phyloP scores from a whole-genome alignment of 2,113 vertebrate species.

The Gracilinanus agilis region DNA sequence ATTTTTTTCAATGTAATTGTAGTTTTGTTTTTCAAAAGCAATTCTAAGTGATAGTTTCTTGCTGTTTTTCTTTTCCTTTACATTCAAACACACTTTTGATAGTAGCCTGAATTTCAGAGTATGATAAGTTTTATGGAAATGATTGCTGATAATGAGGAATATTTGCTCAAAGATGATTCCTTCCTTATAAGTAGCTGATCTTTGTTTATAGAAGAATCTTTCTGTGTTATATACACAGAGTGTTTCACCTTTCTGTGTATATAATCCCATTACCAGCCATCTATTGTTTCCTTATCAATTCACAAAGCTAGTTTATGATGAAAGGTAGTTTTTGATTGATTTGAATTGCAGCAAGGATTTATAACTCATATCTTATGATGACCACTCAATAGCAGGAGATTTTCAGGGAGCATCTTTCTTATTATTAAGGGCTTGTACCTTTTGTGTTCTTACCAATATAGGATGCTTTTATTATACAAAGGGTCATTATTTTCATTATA shows the following conservation, averaged over 20 bases:
- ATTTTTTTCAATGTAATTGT: too few species aligned
- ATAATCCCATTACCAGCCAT: not conserved
- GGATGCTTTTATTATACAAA: constrained; percentile 36
- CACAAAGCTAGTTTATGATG: not conserved
- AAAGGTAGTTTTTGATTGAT: not conserved
- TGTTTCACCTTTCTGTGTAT: not conserved
- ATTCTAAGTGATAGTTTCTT: not conserved
- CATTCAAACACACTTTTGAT: not conserved
- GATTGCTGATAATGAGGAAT: constrained; percentile 2
- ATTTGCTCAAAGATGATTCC: not conserved
- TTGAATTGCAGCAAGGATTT: not conserved
- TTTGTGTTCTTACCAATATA: constrained; percentile 2
- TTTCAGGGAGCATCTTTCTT: constrained; percentile 20
- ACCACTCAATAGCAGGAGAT: not conserved
- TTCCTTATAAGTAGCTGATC: not conserved
- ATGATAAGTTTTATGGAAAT: constrained; percentile 20
- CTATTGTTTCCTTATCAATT: not conserved
- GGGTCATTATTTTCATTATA: constrained; percentile 33
- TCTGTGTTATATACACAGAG: not conserved
- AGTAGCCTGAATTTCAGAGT: constrained; percentile 20
- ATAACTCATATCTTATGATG: not conserved
- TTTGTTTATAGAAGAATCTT: not conserved
- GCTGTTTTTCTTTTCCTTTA: not conserved
- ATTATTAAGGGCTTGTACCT: not conserved
- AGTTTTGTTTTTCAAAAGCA: not conserved